Conservation (phyloP, 2,797 vertebrate genomes). For the Danionella dracula region DNA sequence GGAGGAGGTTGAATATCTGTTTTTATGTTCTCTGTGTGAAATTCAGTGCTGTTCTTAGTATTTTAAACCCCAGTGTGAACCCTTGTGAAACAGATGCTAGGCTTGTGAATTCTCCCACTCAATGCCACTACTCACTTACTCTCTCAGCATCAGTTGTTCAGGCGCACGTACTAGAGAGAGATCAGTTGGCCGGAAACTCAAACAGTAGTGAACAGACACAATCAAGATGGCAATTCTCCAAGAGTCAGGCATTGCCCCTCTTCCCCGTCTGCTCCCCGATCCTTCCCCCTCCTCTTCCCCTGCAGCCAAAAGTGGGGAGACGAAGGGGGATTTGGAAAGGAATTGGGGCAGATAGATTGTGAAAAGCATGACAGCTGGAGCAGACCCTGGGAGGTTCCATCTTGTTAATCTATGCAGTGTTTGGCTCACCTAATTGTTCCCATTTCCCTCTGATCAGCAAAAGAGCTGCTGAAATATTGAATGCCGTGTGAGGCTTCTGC, state of each 20-base stretch:
- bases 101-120: conserved; percentile 33
- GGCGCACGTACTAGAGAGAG: conserved; percentile 6
- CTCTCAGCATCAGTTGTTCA: conserved; percentile 16
- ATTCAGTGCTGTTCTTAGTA: conserved; percentile 16
- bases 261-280: conserved; percentile 17
- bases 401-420: conserved; percentile 46
- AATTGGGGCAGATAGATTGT: conserved; percentile 58
- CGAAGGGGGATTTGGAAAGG: conserved; percentile 47
- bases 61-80: conserved; percentile 34
- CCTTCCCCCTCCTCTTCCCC: conserved; percentile 29
- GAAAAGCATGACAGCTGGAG: conserved; percentile 52
- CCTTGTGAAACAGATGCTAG: conserved; percentile 38
- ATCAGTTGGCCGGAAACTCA: conserved; percentile 38
- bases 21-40: conserved; percentile 9
- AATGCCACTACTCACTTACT: background rate
- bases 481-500: conserved; percentile 10
- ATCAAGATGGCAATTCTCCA: conserved; percentile 48
- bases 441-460: conserved; percentile 42
- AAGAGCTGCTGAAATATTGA: conserved; percentile 35
- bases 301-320: conserved; percentile 40
- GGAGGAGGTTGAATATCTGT: conserved; percentile 26
- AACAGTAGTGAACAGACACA: conserved; percentile 36
- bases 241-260: conserved; percentile 17
- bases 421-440: conserved; percentile 36
- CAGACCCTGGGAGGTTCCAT: conserved; percentile 45